Percentiles rank a stretch among this genome's conserved stretches.
These are phyloP conservation scores for Zaprionus vittiger DNA, from an alignment of 1,140 invertebrate species.

Conservation along the genomic window DNA sequence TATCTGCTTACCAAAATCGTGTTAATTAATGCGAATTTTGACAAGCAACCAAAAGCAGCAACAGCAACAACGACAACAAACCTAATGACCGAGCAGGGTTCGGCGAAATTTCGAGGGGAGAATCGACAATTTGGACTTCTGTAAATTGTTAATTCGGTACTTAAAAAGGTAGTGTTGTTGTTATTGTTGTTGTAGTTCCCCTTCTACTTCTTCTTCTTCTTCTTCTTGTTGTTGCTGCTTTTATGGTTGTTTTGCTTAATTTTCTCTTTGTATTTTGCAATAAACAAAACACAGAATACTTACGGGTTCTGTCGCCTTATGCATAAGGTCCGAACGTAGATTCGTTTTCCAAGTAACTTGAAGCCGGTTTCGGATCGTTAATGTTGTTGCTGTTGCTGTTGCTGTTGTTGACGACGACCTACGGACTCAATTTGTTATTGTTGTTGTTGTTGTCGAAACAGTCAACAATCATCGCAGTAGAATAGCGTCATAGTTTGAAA, in stretches of 20 bases:
- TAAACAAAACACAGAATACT: constrained; percentile 63
- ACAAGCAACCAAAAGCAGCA: neutral
- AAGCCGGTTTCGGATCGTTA: constrained; percentile 59
- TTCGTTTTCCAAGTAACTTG: constrained; percentile 70
- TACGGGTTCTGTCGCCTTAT: constrained; percentile 63
- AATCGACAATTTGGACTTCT: constrained; percentile 26
- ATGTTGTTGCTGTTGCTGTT: constrained; percentile 42
- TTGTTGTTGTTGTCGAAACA: constrained; percentile 47
- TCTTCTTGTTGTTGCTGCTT: constrained; percentile 9
- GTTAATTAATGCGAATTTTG: constrained; percentile 56
- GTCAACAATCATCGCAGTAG: constrained; percentile 57
- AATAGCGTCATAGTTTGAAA: constrained; percentile 71
- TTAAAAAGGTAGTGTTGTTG: constrained; percentile 18
- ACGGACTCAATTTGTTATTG: constrained; percentile 50
- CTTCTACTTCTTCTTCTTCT: constrained; percentile 16
- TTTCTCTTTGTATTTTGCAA: constrained; percentile 57
- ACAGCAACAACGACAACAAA: neutral
- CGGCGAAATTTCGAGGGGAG: constrained; percentile 2
- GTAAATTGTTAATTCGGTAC: constrained; percentile 43
- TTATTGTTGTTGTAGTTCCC: constrained; percentile 6
- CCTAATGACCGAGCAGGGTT: constrained; percentile 1
- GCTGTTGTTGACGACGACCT: constrained; percentile 55
- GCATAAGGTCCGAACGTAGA: constrained; percentile 57
- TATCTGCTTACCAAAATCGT: constrained; percentile 30
- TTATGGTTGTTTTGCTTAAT: constrained; percentile 8